These are phyloP conservation scores for Crotalus horridus DNA, from an alignment of 2,113 vertebrate genomes.

Conservation along the genomic window DNA sequence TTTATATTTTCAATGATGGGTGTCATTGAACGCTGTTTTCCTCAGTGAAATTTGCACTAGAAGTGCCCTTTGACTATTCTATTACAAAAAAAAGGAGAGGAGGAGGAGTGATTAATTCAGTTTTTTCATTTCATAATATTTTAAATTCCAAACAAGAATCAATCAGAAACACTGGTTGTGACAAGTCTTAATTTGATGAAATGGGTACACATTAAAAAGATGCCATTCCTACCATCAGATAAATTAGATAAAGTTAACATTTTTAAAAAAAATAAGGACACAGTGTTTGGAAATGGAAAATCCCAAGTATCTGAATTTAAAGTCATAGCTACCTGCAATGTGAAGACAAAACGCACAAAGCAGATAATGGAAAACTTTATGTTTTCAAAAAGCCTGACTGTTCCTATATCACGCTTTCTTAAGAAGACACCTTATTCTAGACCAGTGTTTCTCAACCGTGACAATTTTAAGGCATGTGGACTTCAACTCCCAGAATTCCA, in stretches of 20 bases:
- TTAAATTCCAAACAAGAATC: neutral
- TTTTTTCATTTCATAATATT: neutral
- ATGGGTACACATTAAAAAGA: neutral
- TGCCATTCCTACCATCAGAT: neutral
- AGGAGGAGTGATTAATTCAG: neutral
- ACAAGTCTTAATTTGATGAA: fast-evolving
- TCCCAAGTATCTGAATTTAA: slow-evolving; percentile 1
- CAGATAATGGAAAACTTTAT: neutral
- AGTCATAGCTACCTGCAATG: neutral
- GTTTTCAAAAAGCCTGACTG: neutral
- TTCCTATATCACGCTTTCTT: slow-evolving; percentile 11
- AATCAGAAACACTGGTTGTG: neutral
- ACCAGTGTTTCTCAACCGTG: too few relatives aligned
- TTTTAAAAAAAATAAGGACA: neutral
- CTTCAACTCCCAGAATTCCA: too few relatives aligned
- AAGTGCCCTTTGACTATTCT: neutral
- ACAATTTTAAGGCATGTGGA: too few relatives aligned
- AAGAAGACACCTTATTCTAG: slow-evolving; percentile 8
- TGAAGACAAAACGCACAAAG: neutral
- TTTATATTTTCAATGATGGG: neutral
- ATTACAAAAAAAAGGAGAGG: neutral
- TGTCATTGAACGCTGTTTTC: neutral
- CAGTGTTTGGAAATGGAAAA: neutral
- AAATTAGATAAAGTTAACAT: neutral
- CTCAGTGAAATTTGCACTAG: neutral